Evolutionary conservation across 2,113 vertebrate species (phyloP).

Genomic region (Perca schrenkii): DNA sequence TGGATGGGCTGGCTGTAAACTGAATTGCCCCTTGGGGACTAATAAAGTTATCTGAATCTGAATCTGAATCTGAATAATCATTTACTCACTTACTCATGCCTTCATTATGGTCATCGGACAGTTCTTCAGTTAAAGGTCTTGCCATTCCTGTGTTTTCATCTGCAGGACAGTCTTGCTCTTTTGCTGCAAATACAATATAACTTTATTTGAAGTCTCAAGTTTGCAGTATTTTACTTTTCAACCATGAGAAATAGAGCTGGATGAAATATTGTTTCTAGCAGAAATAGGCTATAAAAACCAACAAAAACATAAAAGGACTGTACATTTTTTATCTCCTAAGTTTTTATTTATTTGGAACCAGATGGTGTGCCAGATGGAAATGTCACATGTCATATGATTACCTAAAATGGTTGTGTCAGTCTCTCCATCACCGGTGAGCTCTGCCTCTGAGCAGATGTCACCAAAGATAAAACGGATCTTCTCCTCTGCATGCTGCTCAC

Average conservation of each 20-base stretch:
- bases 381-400: conserved; percentile 30
- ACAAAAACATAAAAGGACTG: not conserved
- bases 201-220: not conserved
- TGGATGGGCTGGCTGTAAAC: too few relatives aligned
- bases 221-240: not conserved
- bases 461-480: conserved; percentile 84
- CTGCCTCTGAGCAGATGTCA: conserved; percentile 66
- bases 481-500: conserved; percentile 68
- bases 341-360: conserved; percentile 21
- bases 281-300: not conserved
- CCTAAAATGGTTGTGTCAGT: conserved; percentile 39
- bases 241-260: not conserved
- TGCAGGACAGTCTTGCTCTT: conserved; percentile 26
- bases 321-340: too few relatives aligned
- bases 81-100: conserved; percentile 12
- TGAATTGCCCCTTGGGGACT: too few relatives aligned
- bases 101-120: conserved; percentile 5
- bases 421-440: conserved; percentile 43
- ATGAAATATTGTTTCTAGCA: not conserved
- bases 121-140: conserved; percentile 31
- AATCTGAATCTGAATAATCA: too few relatives aligned
- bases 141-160: conserved; percentile 37
- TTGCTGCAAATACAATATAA: conserved; percentile 38
- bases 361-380: conserved; percentile 38
- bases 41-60: too few relatives aligned